Evolutionary conservation across 2,113 vertebrate species (phyloP), one percentile per base, ranked within the genome.

Genomic region (Buteo buteo): DNA sequence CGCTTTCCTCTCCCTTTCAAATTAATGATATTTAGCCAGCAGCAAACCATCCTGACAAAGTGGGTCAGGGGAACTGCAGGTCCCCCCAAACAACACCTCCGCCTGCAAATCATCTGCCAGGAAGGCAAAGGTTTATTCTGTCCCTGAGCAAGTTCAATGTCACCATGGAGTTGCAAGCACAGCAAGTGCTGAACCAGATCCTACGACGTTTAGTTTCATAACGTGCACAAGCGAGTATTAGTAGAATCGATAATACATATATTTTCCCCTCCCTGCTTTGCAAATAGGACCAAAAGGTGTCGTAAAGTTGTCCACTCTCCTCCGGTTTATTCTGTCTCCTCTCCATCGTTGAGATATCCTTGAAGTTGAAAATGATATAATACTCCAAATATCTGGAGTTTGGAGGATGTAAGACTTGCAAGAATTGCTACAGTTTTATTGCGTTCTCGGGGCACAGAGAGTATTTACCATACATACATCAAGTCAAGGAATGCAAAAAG

Each of bases 361-460:
- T 97, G 94, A 97, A 88, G 97, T 71, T 96, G 89, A 96, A 97
- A 97, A 96, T 96, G 93, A 96, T 95, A 91, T 95, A 97, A 95
- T 93, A 93, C 94, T 93, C 93, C 1, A 55, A 95, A 98, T 97
- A 98, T 90, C 96, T 96, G 89, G 96, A 97, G 96, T 96, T 96
- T 93, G 96, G 96, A 97, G 96, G 94, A 96, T 96, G 97, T 95
- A 93, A 98, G 97, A 97, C 97, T 86, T 95, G 72, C 92, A 96
- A 91, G 96, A 96, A 97, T 96, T 98, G 97, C 97, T 98, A 97
- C 96, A 97, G 96, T 97, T 98, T 98, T 97, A 98, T 97, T 95
- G 97, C 94, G 29, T 98, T 98, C 97, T 97, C 91, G 16, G 97
- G 94, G 96, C 94, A 98, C 97, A 80, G 95, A 97, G 97, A 97